These are phyloP conservation scores for Leptinotarsa tumamoca DNA, from an alignment of 2,888 invertebrate genomes.

Conservation along the genomic window DNA sequence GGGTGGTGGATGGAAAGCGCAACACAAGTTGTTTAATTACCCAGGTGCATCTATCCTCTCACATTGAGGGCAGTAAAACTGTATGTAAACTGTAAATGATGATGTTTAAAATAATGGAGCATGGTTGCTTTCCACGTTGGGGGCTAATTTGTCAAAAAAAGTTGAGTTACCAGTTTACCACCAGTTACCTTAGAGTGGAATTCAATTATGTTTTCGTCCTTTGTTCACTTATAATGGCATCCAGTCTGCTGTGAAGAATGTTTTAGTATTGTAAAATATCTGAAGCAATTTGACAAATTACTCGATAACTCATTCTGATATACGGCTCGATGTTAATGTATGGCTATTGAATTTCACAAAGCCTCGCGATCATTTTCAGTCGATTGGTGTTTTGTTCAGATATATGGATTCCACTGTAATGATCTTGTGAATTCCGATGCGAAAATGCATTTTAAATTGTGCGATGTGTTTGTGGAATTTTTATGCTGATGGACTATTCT, in stretches of 20 bases:
- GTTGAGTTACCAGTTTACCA: too few species aligned
- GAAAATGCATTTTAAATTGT: background rate
- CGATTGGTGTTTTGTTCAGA: conserved; percentile 7
- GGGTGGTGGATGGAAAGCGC: too few species aligned
- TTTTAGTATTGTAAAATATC: conserved; percentile 4
- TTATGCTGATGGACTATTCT: too few species aligned
- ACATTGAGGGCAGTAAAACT: too few species aligned
- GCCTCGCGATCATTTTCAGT: background rate
- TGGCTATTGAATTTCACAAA: conserved; percentile 7
- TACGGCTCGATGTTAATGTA: conserved; percentile 2
- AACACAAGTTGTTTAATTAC: too few species aligned
- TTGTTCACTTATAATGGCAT: conserved; percentile 11
- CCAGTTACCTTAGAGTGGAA: background rate
- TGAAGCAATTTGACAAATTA: conserved; percentile 13
- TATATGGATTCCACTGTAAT: conserved; percentile 6
- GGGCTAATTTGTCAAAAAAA: too few species aligned
- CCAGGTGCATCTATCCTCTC: too few species aligned
- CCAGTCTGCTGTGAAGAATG: conserved; percentile 4
- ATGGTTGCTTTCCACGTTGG: too few species aligned
- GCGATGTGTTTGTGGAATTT: background rate
- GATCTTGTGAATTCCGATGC: background rate
- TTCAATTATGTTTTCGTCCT: background rate
- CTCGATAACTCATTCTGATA: conserved; percentile 16
- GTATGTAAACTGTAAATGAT: too few species aligned
- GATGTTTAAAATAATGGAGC: too few species aligned